Base-by-base conservation (phyloP, 64 coral and sea anemone species). In the Acropora tenuis region DNA sequence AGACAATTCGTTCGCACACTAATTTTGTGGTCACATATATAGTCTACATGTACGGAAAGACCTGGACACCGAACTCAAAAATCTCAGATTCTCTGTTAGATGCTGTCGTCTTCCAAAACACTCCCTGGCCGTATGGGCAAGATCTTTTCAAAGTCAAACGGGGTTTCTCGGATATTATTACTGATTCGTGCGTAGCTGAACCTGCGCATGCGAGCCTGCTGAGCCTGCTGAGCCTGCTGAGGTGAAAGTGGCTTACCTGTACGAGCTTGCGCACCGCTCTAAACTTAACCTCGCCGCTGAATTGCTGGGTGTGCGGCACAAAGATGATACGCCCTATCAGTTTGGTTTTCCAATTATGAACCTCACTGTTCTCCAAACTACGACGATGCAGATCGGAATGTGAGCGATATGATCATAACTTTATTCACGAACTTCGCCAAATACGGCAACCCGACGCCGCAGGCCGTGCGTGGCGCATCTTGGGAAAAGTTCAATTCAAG, bases 401-500 rank as follows among this genome's bases (percentile, higher is more conserved):
- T 71, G 18, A 71, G 68, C 19, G 5, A 3, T 3, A 30, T 71
- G 3, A 71, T 71, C 68, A 71, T 71, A 19, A 8, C 17, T 40
- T 15, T 8, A 3, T 71, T 30, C 68, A 13, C 17, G 40, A 71
- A 71, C 18, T 71, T 71, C 18, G 68, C 68, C 3, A 71, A 19
- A 3, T 20, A 4, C 18, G 68, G 68, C 68, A 19, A 71, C 3
- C 68, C 68, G 1, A 5, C 68, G 2, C 17, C 68, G 40, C 12
- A 13, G 1, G 9, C 59, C 3, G 7, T 63, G 9, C 19, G 68
- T 1, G 68, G 19, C 40, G 80, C 85, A 12, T 43, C 40, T 1
- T 91, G 89, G 89, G 80, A 84, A 43, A 48, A 75, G 73, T 91
- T 61, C 71, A 91, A 84, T 16, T 43, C 19, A n/a, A 84, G 79